A percentile compares a stretch with the other conserved stretches of the same genome.
Evolutionary conservation across 1,140 invertebrate genomes (phyloP).

Genomic region (Nixonia krombeini): DNA sequence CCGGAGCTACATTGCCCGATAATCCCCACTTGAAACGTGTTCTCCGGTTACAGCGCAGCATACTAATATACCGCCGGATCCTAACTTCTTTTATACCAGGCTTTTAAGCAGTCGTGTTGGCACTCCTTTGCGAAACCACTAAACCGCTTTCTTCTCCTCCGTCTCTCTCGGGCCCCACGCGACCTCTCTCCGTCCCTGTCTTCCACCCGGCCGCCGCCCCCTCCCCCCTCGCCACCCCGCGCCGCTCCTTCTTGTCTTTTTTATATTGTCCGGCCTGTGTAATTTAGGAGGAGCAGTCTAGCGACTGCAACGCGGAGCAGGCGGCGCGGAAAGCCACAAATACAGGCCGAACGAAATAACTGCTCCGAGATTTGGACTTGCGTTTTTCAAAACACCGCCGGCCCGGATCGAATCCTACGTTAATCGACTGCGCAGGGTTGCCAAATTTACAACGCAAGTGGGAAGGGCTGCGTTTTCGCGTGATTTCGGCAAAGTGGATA

Average conservation of each 20-base stretch:
- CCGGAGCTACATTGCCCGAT: conserved; percentile 33
- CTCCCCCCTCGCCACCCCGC: not conserved
- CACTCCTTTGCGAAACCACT: conserved; percentile 38
- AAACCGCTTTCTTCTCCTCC: conserved; percentile 37
- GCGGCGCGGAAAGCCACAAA: conserved; percentile 23
- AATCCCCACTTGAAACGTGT: conserved; percentile 28
- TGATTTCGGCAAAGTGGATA: too few relatives aligned
- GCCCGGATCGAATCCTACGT: too few relatives aligned
- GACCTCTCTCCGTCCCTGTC: conserved; percentile 5
- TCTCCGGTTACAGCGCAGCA: conserved; percentile 31
- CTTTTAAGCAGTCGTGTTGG: conserved; percentile 41
- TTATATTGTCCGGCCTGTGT: conserved; percentile 19
- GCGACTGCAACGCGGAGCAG: conserved; percentile 1
- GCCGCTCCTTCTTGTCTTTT: conserved; percentile 12
- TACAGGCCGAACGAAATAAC: conserved; percentile 12
- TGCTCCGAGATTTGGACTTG: not conserved
- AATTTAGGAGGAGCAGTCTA: conserved; percentile 34
- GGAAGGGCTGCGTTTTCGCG: not conserved
- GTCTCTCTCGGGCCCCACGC: conserved; percentile 5
- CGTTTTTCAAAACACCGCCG: too few relatives aligned
- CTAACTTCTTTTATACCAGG: conserved; percentile 35
- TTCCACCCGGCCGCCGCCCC: too few relatives aligned
- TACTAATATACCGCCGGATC: conserved; percentile 37
- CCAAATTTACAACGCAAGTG: too few relatives aligned
- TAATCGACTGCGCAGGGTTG: too few relatives aligned